Conservation (phyloP, 2,113 vertebrate genomes). For the Oryzias woworae region DNA sequence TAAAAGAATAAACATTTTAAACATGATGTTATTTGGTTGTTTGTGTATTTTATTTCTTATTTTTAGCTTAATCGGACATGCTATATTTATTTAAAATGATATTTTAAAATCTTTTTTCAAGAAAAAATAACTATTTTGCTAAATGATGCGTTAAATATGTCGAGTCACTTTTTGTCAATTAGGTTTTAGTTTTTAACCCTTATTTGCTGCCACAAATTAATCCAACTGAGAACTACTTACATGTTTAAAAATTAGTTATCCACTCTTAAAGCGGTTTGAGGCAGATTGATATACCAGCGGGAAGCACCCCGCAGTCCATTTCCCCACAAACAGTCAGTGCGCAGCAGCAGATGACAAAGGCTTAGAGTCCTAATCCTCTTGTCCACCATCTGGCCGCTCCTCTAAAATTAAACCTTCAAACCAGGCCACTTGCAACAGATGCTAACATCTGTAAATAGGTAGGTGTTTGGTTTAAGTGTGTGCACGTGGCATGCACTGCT, state of each 20-base stretch:
- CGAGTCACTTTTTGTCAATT: background rate
- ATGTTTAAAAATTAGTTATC: slow-evolving; percentile 9
- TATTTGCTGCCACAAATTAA: background rate
- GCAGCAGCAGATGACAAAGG: slow-evolving; percentile 76
- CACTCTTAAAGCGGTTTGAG: slow-evolving; percentile 4
- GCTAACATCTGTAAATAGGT: slow-evolving; percentile 73
- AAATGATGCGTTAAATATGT: too few relatives aligned
- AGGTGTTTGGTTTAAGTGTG: slow-evolving; percentile 56
- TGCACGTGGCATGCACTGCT: slow-evolving; percentile 32
- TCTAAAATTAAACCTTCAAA: slow-evolving; percentile 74
- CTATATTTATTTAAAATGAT: too few relatives aligned
- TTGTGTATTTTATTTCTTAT: too few relatives aligned
- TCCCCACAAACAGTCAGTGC: slow-evolving; percentile 51
- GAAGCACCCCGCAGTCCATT: slow-evolving; percentile 50
- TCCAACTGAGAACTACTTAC: slow-evolving; percentile 1
- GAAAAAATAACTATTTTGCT: too few relatives aligned
- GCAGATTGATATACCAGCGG: slow-evolving; percentile 10
- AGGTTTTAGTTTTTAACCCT: background rate
- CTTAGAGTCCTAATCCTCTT: slow-evolving; percentile 77
- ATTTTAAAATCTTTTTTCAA: too few relatives aligned
- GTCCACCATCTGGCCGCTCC: slow-evolving; percentile 76
- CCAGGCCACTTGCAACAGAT: slow-evolving; percentile 70
- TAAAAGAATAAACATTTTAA: slow-evolving; percentile 27
- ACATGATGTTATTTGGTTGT: too few relatives aligned
- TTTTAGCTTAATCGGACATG: too few relatives aligned